Base-by-base conservation (phyloP, 1,140 invertebrate species). In the Stegodyphus dumicola region DNA sequence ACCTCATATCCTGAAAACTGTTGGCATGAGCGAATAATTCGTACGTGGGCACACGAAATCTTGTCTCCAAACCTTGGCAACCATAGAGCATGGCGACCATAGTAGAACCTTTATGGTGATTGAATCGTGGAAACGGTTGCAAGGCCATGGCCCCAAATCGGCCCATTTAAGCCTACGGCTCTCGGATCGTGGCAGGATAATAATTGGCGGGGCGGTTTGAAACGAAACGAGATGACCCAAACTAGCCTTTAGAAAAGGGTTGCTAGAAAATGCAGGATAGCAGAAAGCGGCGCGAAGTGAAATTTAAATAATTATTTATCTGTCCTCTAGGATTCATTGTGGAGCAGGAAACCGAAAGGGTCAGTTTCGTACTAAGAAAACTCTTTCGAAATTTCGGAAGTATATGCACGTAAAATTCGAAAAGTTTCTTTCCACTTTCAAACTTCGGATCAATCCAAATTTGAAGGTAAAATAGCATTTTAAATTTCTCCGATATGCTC, bases 181-280 rank as follows among this genome's bases (percentile, higher is more conserved):
- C 65, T 49, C n/a, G 64, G 65, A 69, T 69, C 54, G 69, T 33
- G 64, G 65, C 51, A 51, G 65, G 77, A 69, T 67, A 67, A 69
- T 78, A 78, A 78, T 78, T 78, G 77, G 64, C 77, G 77, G 49
- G 70, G 9, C 48, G 6, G 7, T 69, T 69, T 69, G 10, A n/a
- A 54, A 60, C 53, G 52, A 66, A 77, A 77, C 60, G 75, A 77
- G 75, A 77, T 77, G 60, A 77, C 75, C 60, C 60, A 65, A 77
- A 77, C 75, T 77, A 60, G 56, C 75, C 75, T 77, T 77, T 77
- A 77, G 56, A 18, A 60, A 77, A 65, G 75, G 75, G 75, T 77
- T 77, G 60, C 75, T 65, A 18, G 65, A 67, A 67, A 7, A 10
- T 60, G 7, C 65, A 1, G 7, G 17, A 18, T 18, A n/a, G 10